Base-by-base conservation (phyloP, 1,140 invertebrate species). In the Drosophila varians region DNA sequence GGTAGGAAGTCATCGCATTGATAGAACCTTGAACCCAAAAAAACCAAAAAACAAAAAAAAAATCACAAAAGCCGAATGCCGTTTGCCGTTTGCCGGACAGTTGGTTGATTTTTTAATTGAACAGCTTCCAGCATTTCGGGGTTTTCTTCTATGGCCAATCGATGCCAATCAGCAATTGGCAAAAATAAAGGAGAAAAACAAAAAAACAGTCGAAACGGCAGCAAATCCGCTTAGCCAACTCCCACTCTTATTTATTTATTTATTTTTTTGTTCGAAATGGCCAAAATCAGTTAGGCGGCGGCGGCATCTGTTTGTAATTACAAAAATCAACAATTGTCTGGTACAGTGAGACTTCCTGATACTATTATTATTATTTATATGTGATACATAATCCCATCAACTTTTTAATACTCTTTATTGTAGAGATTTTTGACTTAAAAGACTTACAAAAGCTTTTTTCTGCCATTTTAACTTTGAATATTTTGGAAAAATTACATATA, bases 21-120 rank as follows among this genome's bases (percentile, higher is more conserved):
- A 48, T 55, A 83, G 79, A 84, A 86, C 80, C 79, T 84, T 86
- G 79, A 84, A 84, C 80, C 52, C 51, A 66, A 54, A 28, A 47
- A 38, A 26, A 65, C 57, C 36, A 62, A 47, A 55, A 55, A 7
- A 53, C 16, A 60, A 36, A 38, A 18, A 45, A 19, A 51, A 23
- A 57, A 12, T 58, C 31, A 72, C 62, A 65, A 42, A 28, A 40
- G 60, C 40, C 23, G 60, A 82, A 73, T 82, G 77, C 28, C 61
- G 54, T 64, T 77, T 80, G 51, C 66, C 72, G 77, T 9, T 7
- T 31, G 9, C 28, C 75, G 77, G 77, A 82, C 77, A 82, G 62
- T 82, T 74, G 71, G 54, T 42, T 48, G 47, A 52, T 36, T 40
- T 25, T 12, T 16, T 78, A 70, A 82, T 83, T 82, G 74, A 68